Evolutionary conservation across 2,113 vertebrate genomes (phyloP).

Genomic region (Hippocampus barbouri): DNA sequence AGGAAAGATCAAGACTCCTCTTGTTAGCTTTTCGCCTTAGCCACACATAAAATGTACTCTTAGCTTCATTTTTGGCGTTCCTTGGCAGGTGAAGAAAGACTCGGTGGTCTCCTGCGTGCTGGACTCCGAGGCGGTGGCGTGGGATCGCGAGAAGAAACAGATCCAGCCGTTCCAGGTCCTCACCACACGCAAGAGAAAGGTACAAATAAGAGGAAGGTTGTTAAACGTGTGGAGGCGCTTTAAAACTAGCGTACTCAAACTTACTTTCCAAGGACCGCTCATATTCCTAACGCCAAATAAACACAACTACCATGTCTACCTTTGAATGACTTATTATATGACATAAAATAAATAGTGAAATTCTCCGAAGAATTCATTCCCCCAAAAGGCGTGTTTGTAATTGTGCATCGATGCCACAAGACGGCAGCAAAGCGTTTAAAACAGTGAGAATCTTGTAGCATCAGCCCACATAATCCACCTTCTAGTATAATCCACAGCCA

Average conservation of each 20-base stretch:
- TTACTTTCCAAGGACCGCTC: too few relatives aligned
- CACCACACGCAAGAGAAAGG: conserved; percentile 88
- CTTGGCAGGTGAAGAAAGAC: conserved; percentile 74
- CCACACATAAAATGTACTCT: not conserved
- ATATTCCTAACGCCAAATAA: too few relatives aligned
- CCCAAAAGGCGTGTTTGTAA: not conserved
- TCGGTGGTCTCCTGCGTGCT: conserved; percentile 80
- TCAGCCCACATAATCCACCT: not conserved
- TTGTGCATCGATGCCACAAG: not conserved
- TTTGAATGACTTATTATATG: too few relatives aligned
- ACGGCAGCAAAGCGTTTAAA: not conserved
- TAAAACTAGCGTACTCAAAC: too few relatives aligned
- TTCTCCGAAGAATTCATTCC: too few relatives aligned
- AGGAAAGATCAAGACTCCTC: not conserved
- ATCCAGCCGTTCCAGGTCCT: conserved; percentile 91
- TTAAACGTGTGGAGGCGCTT: conserved; percentile 18
- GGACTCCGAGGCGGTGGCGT: conserved; percentile 85
- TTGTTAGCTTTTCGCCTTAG: not conserved
- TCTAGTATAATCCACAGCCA: not conserved
- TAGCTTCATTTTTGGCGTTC: not conserved
- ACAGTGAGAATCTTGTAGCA: not conserved
- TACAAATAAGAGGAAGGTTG: conserved; percentile 53
- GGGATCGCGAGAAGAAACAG: conserved; percentile 84
- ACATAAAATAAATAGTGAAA: too few relatives aligned
- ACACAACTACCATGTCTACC: too few relatives aligned